Evolutionary conservation across 2,113 vertebrate genomes (phyloP).

Genomic region (Nymphicus hollandicus): DNA sequence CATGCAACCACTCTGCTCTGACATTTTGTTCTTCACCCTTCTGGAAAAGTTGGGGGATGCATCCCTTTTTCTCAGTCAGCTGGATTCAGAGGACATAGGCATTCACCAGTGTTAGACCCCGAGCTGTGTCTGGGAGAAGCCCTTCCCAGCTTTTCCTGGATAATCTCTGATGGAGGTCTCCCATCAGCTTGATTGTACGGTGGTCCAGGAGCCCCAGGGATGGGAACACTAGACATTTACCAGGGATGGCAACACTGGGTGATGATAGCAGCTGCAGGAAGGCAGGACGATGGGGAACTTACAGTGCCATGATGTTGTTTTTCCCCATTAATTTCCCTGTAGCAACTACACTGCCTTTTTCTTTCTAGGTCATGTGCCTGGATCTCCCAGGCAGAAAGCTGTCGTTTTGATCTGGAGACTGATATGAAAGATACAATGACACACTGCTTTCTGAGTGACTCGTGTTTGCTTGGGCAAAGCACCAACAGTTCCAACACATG

Average conservation of each 20-base stretch:
- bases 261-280: neutral
- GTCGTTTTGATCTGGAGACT: neutral
- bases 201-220: neutral
- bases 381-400: neutral
- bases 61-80: neutral
- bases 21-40: neutral
- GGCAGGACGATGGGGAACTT: neutral
- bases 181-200: fast-evolving
- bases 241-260: neutral
- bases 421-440: neutral
- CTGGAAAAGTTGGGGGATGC: neutral
- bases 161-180: neutral
- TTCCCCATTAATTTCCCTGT: neutral
- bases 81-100: neutral
- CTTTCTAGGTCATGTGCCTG: neutral
- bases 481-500: fast-evolving
- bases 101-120: neutral
- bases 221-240: neutral
- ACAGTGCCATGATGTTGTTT: neutral
- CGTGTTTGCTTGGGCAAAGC: neutral
- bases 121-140: neutral
- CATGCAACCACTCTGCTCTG: fast-evolving
- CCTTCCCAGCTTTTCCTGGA: neutral
- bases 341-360: neutral
- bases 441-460: neutral